Percentiles rank a stretch among this genome's conserved stretches.
Conservation (phyloP, 2,797 vertebrate species). For the Enteromius fasciolatus region DNA sequence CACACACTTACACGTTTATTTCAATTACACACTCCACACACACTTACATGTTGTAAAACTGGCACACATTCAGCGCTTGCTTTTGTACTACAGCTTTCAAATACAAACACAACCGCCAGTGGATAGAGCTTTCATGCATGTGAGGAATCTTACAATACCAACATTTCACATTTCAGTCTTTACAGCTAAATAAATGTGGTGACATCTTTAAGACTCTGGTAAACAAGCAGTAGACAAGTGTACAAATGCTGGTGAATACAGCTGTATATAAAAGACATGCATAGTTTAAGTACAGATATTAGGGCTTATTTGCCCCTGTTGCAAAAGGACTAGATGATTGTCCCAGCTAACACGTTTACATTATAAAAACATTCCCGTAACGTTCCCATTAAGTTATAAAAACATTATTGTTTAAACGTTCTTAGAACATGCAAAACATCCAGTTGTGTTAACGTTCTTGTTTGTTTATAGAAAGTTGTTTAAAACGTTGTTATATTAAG, state of each 20-base stretch:
- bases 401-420: no score
- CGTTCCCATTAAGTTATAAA: no score
- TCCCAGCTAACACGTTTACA: no score
- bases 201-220: neutral
- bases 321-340: no score
- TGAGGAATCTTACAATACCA: neutral
- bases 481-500: no score
- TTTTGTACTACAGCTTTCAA: conserved; percentile 20
- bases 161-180: neutral
- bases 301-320: no score
- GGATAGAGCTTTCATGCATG: neutral
- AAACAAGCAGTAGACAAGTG: conserved; percentile 6
- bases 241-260: neutral
- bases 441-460: no score
- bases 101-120: conserved; percentile 16
- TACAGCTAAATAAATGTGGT: conserved; percentile 6
- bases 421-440: no score
- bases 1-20: conserved; percentile 40
- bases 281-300: neutral
- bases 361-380: no score
- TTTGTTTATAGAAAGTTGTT: no score
- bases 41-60: conserved; percentile 11
- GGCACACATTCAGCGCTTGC: conserved; percentile 24
- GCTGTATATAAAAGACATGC: neutral
- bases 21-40: conserved; percentile 40